phyloP scores from a whole-genome alignment of 1,140 invertebrate species.

The Drosophila elegans region DNA sequence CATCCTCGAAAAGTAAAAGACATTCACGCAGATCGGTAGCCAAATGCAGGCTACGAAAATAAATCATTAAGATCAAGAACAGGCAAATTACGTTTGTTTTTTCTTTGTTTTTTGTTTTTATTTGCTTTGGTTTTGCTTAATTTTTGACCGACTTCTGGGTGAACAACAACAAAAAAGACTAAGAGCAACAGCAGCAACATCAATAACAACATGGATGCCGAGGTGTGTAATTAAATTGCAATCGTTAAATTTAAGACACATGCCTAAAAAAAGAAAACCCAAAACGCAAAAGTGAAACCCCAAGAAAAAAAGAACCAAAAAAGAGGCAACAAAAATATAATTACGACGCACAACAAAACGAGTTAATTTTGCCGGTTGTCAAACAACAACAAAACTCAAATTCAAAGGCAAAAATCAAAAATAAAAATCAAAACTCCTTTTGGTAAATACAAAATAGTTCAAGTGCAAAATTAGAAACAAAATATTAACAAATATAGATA shows the following conservation, averaged over 20 bases:
- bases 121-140: slow-evolving; percentile 28
- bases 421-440: too few relatives aligned
- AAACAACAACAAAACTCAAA: slow-evolving; percentile 11
- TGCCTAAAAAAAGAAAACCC: slow-evolving; percentile 13
- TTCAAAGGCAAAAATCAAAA: slow-evolving; percentile 15
- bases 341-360: slow-evolving; percentile 14
- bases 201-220: slow-evolving; percentile 65
- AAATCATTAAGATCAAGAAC: slow-evolving; percentile 57
- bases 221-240: slow-evolving; percentile 68
- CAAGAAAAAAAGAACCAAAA: slow-evolving; percentile 12
- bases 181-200: neutral
- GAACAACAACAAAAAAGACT: slow-evolving; percentile 25
- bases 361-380: slow-evolving; percentile 8
- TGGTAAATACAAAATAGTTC: slow-evolving; percentile 41
- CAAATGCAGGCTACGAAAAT: slow-evolving; percentile 60
- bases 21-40: slow-evolving; percentile 31
- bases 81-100: slow-evolving; percentile 25
- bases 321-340: neutral
- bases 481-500: slow-evolving; percentile 20
- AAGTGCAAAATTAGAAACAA: slow-evolving; percentile 58
- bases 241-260: slow-evolving; percentile 39
- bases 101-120: slow-evolving; percentile 22
- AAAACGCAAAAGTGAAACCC: slow-evolving; percentile 30
- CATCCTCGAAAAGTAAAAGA: slow-evolving; percentile 30
- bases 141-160: slow-evolving; percentile 68